phyloP scores from a whole-genome alignment of 2,113 vertebrate genomes.

The Colius striatus region DNA sequence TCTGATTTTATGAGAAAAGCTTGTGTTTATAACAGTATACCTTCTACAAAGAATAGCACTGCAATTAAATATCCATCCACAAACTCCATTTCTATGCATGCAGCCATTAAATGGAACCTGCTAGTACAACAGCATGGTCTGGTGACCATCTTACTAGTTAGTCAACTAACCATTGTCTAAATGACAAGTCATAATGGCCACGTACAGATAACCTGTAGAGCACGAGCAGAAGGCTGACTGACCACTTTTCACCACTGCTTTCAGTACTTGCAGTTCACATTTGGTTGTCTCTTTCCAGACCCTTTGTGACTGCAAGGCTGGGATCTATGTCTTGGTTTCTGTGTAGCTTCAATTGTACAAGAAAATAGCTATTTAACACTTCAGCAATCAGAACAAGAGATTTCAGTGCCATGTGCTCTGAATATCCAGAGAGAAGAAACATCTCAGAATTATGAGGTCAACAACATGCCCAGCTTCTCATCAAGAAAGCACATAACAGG shows the following conservation, averaged over 20 bases:
- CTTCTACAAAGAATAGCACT: not conserved
- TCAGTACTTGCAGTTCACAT: not conserved
- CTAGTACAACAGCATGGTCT: not conserved
- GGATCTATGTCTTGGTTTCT: not conserved
- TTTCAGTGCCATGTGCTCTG: not conserved
- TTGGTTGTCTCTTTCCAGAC: not conserved
- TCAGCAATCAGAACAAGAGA: slow-evolving; percentile 17
- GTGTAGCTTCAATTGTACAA: not conserved
- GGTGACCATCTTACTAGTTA: not conserved
- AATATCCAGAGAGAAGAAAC: slow-evolving; percentile 13
- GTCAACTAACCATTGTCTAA: not conserved
- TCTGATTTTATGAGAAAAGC: not conserved
- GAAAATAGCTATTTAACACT: slow-evolving; percentile 19
- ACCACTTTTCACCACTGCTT: not conserved
- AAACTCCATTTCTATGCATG: not conserved
- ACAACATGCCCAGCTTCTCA: slow-evolving; percentile 28
- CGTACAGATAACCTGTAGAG: not conserved
- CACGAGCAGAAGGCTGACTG: not conserved
- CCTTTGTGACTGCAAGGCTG: not conserved
- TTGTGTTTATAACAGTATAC: not conserved
- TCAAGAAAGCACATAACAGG: slow-evolving; percentile 12
- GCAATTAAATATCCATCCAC: not conserved
- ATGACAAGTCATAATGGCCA: not conserved
- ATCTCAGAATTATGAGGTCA: slow-evolving; percentile 47
- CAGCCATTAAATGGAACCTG: not conserved